A percentile compares a stretch with the other conserved stretches of the same genome.
phyloP scores from a whole-genome alignment of 2,797 vertebrate genomes.

The Acanthurus tractus region DNA sequence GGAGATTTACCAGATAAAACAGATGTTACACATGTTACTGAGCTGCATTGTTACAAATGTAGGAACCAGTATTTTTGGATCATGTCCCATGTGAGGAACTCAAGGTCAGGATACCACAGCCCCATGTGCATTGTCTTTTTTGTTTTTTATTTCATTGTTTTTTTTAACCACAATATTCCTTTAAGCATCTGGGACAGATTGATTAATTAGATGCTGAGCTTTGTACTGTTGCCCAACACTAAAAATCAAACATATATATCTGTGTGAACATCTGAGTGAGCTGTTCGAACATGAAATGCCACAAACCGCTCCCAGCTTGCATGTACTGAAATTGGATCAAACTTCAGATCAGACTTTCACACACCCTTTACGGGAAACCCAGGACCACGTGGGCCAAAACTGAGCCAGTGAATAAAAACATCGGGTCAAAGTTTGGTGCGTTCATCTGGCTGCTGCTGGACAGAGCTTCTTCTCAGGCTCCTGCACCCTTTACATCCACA shows the following conservation, averaged over 20 bases:
- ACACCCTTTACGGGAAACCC: conserved; percentile 44
- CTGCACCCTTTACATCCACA: conserved; percentile 40
- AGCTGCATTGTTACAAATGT: background rate
- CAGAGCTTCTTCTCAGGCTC: conserved; percentile 63
- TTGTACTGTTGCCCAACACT: background rate
- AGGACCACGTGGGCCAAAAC: conserved; percentile 39
- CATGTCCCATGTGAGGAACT: background rate
- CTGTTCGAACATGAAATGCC: conserved; percentile 13
- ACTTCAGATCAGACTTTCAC: conserved; percentile 54
- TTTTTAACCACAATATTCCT: background rate
- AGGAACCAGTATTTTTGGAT: background rate
- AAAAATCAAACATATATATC: background rate
- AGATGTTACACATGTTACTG: background rate
- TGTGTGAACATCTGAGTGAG: conserved; percentile 15
- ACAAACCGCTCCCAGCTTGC: conserved; percentile 44
- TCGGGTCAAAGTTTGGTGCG: conserved; percentile 52
- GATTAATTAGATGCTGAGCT: background rate
- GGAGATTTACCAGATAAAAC: background rate
- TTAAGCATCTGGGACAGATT: background rate
- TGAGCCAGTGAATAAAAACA: conserved; percentile 47
- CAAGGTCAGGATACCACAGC: background rate
- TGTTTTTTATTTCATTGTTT: background rate
- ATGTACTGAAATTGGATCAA: conserved; percentile 35
- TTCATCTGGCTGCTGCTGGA: conserved; percentile 44
- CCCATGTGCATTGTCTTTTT: background rate